phyloP scores from a whole-genome alignment of 2,888 invertebrate genomes.

The Cetonia aurata region DNA sequence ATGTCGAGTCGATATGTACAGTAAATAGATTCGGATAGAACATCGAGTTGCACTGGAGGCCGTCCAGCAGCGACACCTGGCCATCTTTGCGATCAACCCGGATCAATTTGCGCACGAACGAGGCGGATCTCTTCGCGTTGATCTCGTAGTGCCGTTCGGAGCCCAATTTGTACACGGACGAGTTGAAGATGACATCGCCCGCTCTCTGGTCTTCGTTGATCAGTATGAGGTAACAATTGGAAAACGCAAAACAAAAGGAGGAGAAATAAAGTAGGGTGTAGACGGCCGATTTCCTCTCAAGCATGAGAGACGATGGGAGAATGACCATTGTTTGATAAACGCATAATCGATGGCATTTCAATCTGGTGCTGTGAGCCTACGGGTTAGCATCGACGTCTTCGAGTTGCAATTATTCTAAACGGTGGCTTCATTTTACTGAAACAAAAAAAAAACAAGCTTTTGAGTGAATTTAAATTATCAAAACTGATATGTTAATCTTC shows the following conservation, averaged over 20 bases:
- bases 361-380: not conserved
- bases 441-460: not conserved
- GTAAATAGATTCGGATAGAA: constrained; percentile 89
- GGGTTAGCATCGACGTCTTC: constrained; percentile 10
- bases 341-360: constrained; percentile 44
- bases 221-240: constrained; percentile 60
- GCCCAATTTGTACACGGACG: constrained; percentile 84
- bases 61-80: constrained; percentile 78
- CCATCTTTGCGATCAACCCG: constrained; percentile 82
- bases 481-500: too few species aligned
- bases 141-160: constrained; percentile 84
- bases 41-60: constrained; percentile 82
- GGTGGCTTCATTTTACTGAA: constrained; percentile 36
- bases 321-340: constrained; percentile 51
- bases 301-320: constrained; percentile 51
- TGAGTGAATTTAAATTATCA: too few species aligned
- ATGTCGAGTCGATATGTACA: constrained; percentile 87
- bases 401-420: not conserved
- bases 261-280: constrained; percentile 48
- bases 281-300: constrained; percentile 49
- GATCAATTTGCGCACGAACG: constrained; percentile 84
- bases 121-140: constrained; percentile 84
- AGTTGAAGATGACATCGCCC: constrained; percentile 80
- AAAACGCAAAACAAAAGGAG: constrained; percentile 41
- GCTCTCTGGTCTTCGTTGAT: constrained; percentile 68